phyloP scores from a whole-genome alignment of 2,113 vertebrate species.

The Hemiscyllium ocellatum region DNA sequence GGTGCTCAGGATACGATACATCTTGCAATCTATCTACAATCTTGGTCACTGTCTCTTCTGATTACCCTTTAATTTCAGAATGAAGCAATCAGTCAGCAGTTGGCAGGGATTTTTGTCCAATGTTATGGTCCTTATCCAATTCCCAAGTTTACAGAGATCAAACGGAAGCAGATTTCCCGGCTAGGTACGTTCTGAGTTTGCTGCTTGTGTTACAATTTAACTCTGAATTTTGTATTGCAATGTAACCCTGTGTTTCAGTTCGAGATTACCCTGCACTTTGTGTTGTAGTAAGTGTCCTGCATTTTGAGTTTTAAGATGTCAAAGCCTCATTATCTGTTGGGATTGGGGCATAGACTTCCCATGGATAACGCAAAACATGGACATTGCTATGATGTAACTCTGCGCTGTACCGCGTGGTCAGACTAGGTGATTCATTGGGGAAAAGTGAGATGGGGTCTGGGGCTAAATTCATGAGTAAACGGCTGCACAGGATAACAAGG shows the following conservation, averaged over 20 bases:
- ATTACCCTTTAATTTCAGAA: constrained; percentile 60
- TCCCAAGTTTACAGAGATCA: constrained; percentile 91
- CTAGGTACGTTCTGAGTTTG: constrained; percentile 65
- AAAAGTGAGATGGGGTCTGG: too few relatives aligned
- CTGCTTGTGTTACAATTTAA: too few relatives aligned
- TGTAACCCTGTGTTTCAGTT: neutral
- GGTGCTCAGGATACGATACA: neutral
- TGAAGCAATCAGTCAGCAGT: constrained; percentile 94
- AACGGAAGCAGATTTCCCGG: constrained; percentile 85
- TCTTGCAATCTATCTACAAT: neutral
- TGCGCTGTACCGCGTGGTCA: too few relatives aligned
- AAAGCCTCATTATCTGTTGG: too few relatives aligned
- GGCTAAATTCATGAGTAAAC: too few relatives aligned
- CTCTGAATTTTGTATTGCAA: neutral
- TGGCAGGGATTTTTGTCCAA: constrained; percentile 89
- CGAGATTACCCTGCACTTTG: neutral
- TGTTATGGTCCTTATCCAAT: constrained; percentile 96
- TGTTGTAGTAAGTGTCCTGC: neutral
- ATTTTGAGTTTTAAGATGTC: neutral
- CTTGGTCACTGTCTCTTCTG: neutral
- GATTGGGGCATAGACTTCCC: too few relatives aligned
- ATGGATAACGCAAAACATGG: too few relatives aligned
- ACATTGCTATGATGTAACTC: too few relatives aligned
- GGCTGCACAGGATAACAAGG: too few relatives aligned
- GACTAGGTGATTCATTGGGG: too few relatives aligned